Conservation (phyloP, 1,140 invertebrate species). For the Pemphigus obesinymphae region DNA sequence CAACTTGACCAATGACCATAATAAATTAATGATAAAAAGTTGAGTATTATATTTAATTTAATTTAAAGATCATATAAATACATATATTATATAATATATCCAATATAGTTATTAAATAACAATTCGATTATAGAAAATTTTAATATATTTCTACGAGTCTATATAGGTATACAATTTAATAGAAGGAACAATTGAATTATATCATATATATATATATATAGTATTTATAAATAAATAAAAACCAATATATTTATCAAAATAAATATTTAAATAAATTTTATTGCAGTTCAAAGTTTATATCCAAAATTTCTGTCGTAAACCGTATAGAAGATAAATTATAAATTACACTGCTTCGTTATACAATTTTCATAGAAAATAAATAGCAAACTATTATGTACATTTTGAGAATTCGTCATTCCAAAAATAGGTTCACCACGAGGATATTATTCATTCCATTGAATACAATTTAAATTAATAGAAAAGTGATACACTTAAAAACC, state of each 20-base stretch:
- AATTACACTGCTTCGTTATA: conserved; percentile 11
- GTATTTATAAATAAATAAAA: neutral
- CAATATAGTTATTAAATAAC: no score
- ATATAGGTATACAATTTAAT: no score
- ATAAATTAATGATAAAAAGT: no score
- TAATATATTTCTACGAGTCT: no score
- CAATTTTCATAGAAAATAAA: conserved; percentile 39
- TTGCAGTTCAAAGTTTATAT: neutral
- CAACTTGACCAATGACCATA: no score
- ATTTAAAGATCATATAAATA: no score
- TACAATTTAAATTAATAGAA: neutral
- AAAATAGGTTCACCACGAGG: neutral
- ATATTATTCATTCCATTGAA: neutral
- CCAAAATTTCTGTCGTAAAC: conserved; percentile 16
- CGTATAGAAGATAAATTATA: conserved; percentile 15
- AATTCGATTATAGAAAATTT: no score
- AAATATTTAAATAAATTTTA: conserved; percentile 33
- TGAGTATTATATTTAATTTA: no score
- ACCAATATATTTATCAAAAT: neutral
- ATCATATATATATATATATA: no score
- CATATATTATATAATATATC: no score
- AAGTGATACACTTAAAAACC: neutral
- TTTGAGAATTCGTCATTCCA: conserved; percentile 8
- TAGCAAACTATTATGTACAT: conserved; percentile 28
- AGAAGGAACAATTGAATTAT: no score